phyloP scores from a whole-genome alignment of 1,140 invertebrate species.

The Trichoplusia ni region DNA sequence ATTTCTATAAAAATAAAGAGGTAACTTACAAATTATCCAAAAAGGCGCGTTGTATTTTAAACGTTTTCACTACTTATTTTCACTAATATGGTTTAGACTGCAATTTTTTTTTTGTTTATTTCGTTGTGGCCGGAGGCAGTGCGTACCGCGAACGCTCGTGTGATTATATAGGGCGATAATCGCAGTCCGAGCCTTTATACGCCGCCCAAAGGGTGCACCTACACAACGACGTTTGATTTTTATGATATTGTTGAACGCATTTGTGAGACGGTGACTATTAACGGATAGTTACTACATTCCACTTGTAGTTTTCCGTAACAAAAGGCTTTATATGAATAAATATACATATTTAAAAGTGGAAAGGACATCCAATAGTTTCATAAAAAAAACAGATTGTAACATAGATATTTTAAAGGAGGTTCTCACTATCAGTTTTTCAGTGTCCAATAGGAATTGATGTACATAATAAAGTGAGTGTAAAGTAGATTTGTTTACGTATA shows the following conservation, averaged over 20 bases:
- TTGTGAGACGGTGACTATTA: neutral
- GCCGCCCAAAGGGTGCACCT: conserved; percentile 34
- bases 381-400: no score
- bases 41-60: neutral
- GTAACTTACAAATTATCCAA: conserved; percentile 22
- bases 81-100: neutral
- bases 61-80: neutral
- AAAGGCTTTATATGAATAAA: no score
- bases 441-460: no score
- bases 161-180: conserved; percentile 45
- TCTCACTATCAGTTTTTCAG: no score
- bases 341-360: no score
- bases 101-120: neutral
- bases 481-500: no score
- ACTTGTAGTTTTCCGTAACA: no score
- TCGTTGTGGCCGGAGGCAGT: conserved; percentile 4
- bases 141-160: conserved; percentile 40
- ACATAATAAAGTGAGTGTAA: no score
- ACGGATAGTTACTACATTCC: neutral
- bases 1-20: no score
- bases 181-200: conserved; percentile 58
- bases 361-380: no score
- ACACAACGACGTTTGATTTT: conserved; percentile 16
- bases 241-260: conserved; percentile 3
- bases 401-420: no score